Conservation (phyloP, 1,140 invertebrate genomes). For the Xylocopa sonorina region DNA sequence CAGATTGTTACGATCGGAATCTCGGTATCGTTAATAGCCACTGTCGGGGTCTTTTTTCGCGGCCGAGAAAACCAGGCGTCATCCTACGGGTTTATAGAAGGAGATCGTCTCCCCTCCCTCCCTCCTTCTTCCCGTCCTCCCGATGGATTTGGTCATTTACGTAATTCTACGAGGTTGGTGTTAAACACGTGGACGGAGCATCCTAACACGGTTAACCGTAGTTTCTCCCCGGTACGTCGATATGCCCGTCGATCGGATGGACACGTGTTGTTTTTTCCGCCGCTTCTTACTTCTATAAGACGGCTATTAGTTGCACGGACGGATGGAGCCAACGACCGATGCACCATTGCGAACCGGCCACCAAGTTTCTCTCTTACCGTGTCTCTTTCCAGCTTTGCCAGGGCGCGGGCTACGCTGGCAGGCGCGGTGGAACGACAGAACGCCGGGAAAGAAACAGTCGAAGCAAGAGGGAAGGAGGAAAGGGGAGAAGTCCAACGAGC, state of each 20-base stretch:
- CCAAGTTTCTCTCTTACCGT: slow-evolving; percentile 7
- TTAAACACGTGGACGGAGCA: neutral
- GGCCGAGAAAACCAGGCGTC: neutral
- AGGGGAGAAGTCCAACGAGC: slow-evolving; percentile 60
- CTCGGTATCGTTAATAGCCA: slow-evolving; percentile 19
- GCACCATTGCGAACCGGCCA: slow-evolving; percentile 16
- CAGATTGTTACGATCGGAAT: slow-evolving; percentile 52
- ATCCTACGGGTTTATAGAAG: neutral
- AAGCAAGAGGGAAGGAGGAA: slow-evolving; percentile 13
- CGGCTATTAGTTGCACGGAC: neutral
- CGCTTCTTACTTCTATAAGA: slow-evolving; percentile 8
- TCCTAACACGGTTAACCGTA: no score
- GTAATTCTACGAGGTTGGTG: neutral
- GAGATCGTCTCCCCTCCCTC: neutral
- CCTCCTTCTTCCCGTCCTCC: no score
- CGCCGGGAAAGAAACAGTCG: slow-evolving; percentile 14
- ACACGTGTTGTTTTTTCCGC: no score
- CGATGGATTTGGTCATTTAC: slow-evolving; percentile 3
- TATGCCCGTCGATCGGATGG: no score
- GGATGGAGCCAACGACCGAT: slow-evolving; percentile 18
- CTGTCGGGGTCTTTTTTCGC: neutral
- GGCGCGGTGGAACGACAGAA: slow-evolving; percentile 1
- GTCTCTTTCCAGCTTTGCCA: slow-evolving; percentile 3
- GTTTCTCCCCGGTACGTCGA: no score
- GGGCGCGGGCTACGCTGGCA: neutral